Evolutionary conservation across 1,140 invertebrate species (phyloP), one percentile per base, ranked within the genome.

Genomic region (Anadara kagoshimensis): DNA sequence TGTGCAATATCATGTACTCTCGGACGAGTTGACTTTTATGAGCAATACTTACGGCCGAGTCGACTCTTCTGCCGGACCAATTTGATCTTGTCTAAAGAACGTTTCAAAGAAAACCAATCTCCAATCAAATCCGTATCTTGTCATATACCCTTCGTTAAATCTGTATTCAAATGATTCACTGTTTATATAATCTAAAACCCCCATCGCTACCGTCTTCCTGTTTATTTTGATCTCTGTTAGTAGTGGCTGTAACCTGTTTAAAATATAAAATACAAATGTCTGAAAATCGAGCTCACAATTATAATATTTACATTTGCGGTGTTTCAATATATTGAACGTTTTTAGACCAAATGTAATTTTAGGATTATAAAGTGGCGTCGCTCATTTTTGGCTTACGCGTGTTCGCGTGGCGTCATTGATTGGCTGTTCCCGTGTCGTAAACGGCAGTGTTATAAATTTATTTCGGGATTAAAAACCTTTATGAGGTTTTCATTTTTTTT

Each of bases 201-300:
- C 84, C 85, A 87, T 83, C 22, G 83, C 84, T 24, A 87, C 58
- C 0, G 96, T 96, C 81, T 93, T 95, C 69, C 95, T 90, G 90
- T 98, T 94, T 83, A 95, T 92, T 0, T 94, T 95, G 74, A 99
- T 97, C 79, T 97, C 92, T 16, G 94, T 92, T 16, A 99, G 85
- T 0, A 99, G 88, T 1, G 97, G 97, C 83, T 98, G 96, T 53
- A 98, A 88, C 97, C 97, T 88, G 63, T 10, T 47, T 49, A 36
- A 65, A 59, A n/a, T 29, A 41, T 29, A 61, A 14, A 22, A 20
- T n/a, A 58, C 2, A 18, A 4, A 4, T 22, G 2, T 51, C 7
- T 36, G 7, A 36, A 36, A 36, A 36, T 36, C 7, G 29, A 36
- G 45, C 20, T 53, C 10, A 56, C n/a, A n/a, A n/a, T n/a, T n/a